Evolutionary conservation across 2,888 invertebrate species (phyloP), one percentile per base, ranked within the genome.

Genomic region (Thera britannica): DNA sequence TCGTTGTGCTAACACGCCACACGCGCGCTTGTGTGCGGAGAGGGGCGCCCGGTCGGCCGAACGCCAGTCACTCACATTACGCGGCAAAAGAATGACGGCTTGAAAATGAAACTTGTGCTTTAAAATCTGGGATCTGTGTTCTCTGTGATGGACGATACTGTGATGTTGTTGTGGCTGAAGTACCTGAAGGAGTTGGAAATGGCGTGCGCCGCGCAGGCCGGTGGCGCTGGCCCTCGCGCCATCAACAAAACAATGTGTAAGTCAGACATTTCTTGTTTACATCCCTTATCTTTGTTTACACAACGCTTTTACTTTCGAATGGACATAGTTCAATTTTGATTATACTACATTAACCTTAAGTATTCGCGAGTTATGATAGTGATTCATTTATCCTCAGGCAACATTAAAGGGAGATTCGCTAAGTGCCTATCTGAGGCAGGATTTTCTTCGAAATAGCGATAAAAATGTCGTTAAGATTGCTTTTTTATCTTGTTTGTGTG

Each of bases 41-140:
- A 84, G 89, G 89, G 86, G 84, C 88, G 87, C 84, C 78, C 83
- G 83, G 75, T 78, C 79, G 80, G 76, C 80, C 79, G 73, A 79
- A 79, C 83, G 88, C 90, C 93, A 93, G 93, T 93, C 93, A 93
- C 91, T 93, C 90, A 90, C 83, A 85, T 87, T 87, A 86, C 90
- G 89, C 92, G 92, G 91, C 85, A 87, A 92, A 91, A 93, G 93
- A 88, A 92, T 93, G 93, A 93, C 93, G 93, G 88, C 80, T 81
- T 75, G 80, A 74, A 77, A 79, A 67, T 62, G 76, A 77, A 52
- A 52, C 52, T 75, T 76, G 79, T 75, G 75, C 68, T 73, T 74
- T 74, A 56, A 68, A 69, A 59, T 49, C 41, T 65, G 36, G 75
- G 77, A 75, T 74, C 70, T 73, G 75, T 69, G 74, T 70, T 74